These are phyloP conservation scores for Girardinichthys multiradiatus DNA, from an alignment of 2,113 vertebrate genomes.

Conservation along the genomic window DNA sequence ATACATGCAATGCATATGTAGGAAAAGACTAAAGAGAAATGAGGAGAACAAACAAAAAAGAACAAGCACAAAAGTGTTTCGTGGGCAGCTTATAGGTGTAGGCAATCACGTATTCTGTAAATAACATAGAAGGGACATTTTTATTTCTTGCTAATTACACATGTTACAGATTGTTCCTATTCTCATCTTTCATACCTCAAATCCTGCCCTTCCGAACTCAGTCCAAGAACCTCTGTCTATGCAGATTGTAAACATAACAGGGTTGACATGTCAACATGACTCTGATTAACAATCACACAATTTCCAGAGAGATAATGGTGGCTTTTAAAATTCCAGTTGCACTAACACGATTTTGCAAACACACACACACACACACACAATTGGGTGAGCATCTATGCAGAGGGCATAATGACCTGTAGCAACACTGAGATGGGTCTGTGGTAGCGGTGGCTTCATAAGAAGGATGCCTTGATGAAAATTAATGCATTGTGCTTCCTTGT, in stretches of 20 bases:
- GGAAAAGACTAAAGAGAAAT: too few relatives aligned
- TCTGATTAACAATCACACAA: slow-evolving; percentile 56
- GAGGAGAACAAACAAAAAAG: slow-evolving; percentile 37
- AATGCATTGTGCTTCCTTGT: slow-evolving; percentile 28
- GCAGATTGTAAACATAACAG: slow-evolving; percentile 40
- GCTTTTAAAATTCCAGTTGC: slow-evolving; percentile 73
- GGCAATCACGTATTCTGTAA: slow-evolving; percentile 57
- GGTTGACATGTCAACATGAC: slow-evolving; percentile 70
- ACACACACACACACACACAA: slow-evolving; percentile 23
- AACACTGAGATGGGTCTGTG: slow-evolving; percentile 45
- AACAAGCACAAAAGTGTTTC: too few relatives aligned
- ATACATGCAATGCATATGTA: background rate
- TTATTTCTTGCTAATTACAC: slow-evolving; percentile 50
- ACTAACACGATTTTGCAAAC: slow-evolving; percentile 55
- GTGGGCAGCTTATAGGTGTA: slow-evolving; percentile 56
- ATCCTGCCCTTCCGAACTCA: background rate
- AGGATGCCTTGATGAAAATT: slow-evolving; percentile 50
- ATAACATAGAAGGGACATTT: slow-evolving; percentile 64
- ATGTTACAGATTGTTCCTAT: slow-evolving; percentile 28
- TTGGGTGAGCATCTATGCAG: slow-evolving; percentile 19
- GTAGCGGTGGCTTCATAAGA: slow-evolving; percentile 65
- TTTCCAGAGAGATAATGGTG: slow-evolving; percentile 70
- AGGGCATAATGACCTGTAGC: slow-evolving; percentile 61
- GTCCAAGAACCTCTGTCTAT: slow-evolving; percentile 11
- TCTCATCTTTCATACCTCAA: slow-evolving; percentile 15